phyloP scores from a whole-genome alignment of 1,140 invertebrate genomes.

The Caligus rogercresseyi region DNA sequence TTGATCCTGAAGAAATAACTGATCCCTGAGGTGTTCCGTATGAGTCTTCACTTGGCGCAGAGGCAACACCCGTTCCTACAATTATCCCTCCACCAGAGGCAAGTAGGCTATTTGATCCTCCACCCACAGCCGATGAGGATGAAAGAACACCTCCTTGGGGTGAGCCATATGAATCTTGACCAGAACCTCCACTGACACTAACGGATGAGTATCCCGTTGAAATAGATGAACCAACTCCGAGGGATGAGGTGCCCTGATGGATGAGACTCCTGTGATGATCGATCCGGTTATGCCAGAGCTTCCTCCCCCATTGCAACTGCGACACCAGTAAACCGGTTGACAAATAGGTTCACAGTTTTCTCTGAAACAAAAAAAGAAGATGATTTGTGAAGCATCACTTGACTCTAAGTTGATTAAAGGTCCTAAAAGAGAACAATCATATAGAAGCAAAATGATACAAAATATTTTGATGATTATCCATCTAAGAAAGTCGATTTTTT shows the following conservation, averaged over 20 bases:
- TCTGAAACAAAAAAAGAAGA: neutral
- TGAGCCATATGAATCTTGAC: neutral
- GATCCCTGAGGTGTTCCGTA: neutral
- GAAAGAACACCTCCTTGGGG: neutral
- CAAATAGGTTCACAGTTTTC: slow-evolving; percentile 6
- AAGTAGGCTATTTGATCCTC: neutral
- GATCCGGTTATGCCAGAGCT: neutral
- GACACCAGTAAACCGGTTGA: slow-evolving; percentile 11
- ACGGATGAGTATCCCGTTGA: neutral
- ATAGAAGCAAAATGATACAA: no score
- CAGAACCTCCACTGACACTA: neutral
- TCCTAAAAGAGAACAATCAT: neutral
- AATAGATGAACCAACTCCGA: neutral
- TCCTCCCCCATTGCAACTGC: neutral
- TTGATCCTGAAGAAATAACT: neutral
- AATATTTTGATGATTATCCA: neutral
- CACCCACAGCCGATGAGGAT: neutral
- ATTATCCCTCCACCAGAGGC: neutral
- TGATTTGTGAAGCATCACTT: neutral
- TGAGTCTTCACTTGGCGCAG: neutral
- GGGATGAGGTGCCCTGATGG: no score
- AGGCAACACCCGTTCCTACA: neutral
- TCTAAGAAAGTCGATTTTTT: slow-evolving; percentile 4
- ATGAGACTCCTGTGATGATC: neutral
- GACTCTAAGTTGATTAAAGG: neutral